These are phyloP conservation scores for Cecropterus lyciades DNA, from an alignment of 1,140 invertebrate species.

Conservation along the genomic window DNA sequence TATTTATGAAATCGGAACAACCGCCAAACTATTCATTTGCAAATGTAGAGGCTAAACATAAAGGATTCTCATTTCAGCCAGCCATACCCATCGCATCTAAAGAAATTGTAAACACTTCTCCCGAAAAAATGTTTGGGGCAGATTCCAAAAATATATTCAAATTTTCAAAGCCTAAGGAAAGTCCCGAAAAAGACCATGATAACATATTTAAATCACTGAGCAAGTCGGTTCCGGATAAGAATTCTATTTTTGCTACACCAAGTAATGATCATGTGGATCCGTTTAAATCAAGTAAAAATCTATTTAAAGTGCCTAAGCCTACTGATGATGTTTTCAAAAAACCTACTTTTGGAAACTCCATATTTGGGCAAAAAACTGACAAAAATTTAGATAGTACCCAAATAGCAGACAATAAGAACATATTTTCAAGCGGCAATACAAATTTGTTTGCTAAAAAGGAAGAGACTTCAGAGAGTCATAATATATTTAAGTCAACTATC, in stretches of 20 bases:
- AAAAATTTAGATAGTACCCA: constrained; percentile 18
- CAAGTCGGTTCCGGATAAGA: constrained; percentile 3
- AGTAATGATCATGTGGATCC: constrained; percentile 18
- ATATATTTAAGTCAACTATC: constrained; percentile 10
- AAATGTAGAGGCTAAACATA: constrained; percentile 40
- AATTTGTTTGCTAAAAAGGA: constrained; percentile 45
- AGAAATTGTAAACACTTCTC: constrained; percentile 57
- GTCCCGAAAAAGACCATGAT: constrained; percentile 38
- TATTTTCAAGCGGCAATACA: constrained; percentile 41
- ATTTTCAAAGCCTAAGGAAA: constrained; percentile 73
- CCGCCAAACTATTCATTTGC: constrained; percentile 28
- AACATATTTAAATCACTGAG: constrained; percentile 37
- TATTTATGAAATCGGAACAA: constrained; percentile 50
- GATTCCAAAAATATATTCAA: constrained; percentile 60
- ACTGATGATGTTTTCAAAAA: constrained; percentile 44
- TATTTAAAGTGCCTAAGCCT: neutral
- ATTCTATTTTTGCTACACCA: constrained; percentile 34
- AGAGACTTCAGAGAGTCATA: constrained; percentile 1
- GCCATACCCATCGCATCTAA: constrained; percentile 60
- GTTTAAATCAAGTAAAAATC: constrained; percentile 35
- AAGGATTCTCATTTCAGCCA: constrained; percentile 65
- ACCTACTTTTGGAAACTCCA: constrained; percentile 40
- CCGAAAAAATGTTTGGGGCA: constrained; percentile 60
- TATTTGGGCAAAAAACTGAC: constrained; percentile 49
- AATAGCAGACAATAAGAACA: constrained; percentile 26